These are phyloP conservation scores for Chydorus sphaericus DNA, from an alignment of 2,888 invertebrate species.

Conservation along the genomic window DNA sequence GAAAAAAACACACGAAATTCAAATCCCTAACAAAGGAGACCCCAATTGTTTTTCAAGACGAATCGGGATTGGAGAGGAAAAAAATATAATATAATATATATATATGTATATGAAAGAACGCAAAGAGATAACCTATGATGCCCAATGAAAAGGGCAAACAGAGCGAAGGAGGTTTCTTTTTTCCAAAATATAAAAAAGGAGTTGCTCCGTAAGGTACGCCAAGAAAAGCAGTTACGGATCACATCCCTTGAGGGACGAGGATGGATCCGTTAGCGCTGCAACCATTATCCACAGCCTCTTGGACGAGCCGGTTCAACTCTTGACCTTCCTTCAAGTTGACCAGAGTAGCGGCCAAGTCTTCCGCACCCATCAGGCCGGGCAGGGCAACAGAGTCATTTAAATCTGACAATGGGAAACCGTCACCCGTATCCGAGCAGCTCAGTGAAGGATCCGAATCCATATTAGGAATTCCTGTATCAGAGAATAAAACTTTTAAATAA, in stretches of 20 bases:
- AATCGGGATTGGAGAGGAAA: too few species aligned
- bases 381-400: not conserved
- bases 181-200: too few species aligned
- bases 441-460: slow-evolving; percentile 10
- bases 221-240: too few species aligned
- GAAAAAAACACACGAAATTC: too few species aligned
- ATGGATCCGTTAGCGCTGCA: not conserved
- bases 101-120: too few species aligned
- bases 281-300: slow-evolving; percentile 2
- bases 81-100: too few species aligned
- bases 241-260: not conserved
- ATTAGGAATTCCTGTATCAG: not conserved
- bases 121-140: too few species aligned
- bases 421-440: slow-evolving; percentile 9
- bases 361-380: not conserved
- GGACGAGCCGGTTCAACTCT: slow-evolving; percentile 9
- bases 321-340: not conserved
- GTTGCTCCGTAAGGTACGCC: too few species aligned
- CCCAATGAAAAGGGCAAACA: too few species aligned
- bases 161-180: too few species aligned
- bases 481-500: not conserved
- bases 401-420: slow-evolving; percentile 9
- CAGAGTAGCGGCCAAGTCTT: slow-evolving; percentile 8
- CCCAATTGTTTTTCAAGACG: too few species aligned
- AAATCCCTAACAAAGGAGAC: too few species aligned